phyloP scores from a whole-genome alignment of 2,888 invertebrate species.

The Heliconius ethilla region DNA sequence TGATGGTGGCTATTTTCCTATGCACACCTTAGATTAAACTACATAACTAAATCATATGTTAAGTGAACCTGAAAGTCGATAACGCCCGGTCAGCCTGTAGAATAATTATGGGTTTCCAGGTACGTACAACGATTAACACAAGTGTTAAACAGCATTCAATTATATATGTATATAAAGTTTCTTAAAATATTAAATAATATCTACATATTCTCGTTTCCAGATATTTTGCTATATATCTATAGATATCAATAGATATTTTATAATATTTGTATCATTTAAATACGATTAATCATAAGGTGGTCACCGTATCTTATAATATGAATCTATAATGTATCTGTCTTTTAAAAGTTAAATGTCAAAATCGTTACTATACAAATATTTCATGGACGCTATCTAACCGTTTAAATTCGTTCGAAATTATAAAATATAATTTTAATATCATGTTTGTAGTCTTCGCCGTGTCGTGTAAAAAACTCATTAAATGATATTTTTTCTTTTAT shows the following conservation, averaged over 20 bases:
- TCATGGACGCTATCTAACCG: too few species aligned
- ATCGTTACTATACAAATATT: too few species aligned
- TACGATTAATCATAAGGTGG: too few species aligned
- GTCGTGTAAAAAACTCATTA: too few species aligned
- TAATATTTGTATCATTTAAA: background rate
- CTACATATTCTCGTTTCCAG: background rate
- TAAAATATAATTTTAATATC: too few species aligned
- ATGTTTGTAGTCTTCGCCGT: too few species aligned
- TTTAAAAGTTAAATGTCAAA: too few species aligned
- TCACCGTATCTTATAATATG: too few species aligned
- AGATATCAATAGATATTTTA: background rate
- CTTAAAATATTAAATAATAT: background rate
- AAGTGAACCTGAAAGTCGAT: conserved; percentile 75
- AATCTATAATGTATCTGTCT: too few species aligned
- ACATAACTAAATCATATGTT: conserved; percentile 55
- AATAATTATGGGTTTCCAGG: conserved; percentile 55
- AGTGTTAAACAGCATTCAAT: conserved; percentile 43
- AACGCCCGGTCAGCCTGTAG: conserved; percentile 70
- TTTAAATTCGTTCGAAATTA: too few species aligned
- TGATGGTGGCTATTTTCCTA: conserved; percentile 16
- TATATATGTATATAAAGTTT: background rate
- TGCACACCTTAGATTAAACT: conserved; percentile 38
- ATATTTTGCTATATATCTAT: background rate
- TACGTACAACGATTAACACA: conserved; percentile 53
- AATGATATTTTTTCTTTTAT: too few species aligned